Evolutionary conservation across 2,888 invertebrate genomes (phyloP).

Genomic region (Ectropis crepuscularia): DNA sequence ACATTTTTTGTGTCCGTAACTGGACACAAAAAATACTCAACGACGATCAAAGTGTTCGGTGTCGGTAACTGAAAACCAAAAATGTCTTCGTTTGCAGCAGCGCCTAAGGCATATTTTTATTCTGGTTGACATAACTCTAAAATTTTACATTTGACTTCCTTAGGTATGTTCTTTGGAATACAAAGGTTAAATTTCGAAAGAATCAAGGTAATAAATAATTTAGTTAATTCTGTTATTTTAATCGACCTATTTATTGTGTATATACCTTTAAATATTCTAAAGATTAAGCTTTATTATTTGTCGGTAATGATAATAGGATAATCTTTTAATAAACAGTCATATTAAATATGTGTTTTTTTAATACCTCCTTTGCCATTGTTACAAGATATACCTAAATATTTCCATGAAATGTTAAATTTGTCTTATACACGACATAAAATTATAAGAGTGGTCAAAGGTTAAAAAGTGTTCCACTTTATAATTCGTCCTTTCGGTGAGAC

Average conservation of each 20-base stretch:
- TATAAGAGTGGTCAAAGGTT: no score
- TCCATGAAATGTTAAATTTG: no score
- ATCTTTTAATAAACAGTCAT: constrained; percentile 10
- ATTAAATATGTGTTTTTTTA: not conserved
- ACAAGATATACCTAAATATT: not conserved
- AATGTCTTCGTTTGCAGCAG: no score
- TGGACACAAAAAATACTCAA: no score
- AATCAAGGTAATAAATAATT: not conserved
- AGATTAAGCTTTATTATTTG: constrained; percentile 15
- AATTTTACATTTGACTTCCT: not conserved
- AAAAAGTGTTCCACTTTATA: no score
- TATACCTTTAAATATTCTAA: constrained; percentile 4
- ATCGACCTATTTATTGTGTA: not conserved
- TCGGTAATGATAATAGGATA: constrained; percentile 12
- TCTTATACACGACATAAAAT: no score
- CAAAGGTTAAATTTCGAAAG: not conserved
- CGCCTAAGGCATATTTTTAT: no score
- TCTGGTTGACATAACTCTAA: not conserved
- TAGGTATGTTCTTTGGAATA: not conserved
- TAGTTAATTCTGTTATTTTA: constrained; percentile 1
- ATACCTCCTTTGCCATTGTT: not conserved
- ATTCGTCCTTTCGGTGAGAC: no score
- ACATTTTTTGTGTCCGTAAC: no score
- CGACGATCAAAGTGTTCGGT: no score
- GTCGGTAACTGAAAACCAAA: no score